Evolutionary conservation across 2,797 vertebrate species (phyloP), one percentile per base, ranked within the genome.

Genomic region (Tarsius wallacei): DNA sequence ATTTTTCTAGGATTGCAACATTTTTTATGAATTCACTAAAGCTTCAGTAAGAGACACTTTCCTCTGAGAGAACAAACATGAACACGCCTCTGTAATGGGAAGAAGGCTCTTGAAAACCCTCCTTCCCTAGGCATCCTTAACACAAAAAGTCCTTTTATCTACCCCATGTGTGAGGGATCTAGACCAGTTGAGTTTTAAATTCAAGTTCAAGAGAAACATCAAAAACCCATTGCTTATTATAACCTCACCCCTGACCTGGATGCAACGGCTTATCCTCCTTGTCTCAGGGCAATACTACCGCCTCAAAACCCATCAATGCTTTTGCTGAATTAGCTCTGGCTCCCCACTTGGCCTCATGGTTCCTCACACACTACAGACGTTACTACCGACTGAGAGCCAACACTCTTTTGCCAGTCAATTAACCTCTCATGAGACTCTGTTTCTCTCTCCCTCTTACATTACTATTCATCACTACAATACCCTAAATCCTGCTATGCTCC

Each of bases 61-160:
- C 51, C 22, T 77, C 21, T 5, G n/a, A 80, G 51, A 86, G 49
- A 6, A 57, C 57, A 70, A 86, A 53, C 26, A 51, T 15, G 22
- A 70, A 81, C 13, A 91, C 19, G 7, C 1, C 7, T 57, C 47
- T 76, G 19, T 17, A 84, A 93, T 57, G 81, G 68, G n/a, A 93
- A 86, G 63, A 68, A 42, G 36, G 9, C 16, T 82, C 64, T 94
- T 95, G 59, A 82, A 90, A 88, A 70, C 26, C 10, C 33, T 89
- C 4, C 13, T 81, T 83, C 42, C 19, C 28, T 53, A 15, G 26
- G 5, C 11, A 63, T 63, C 16, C 11, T 49, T 93, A 81, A 88
- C 59, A 76, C 2, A 71, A 55, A 88, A 84, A n/a, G 1, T 7
- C 7, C 47, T 68, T 78, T 64, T 84, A 68, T 36, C 31, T 70